phyloP scores from a whole-genome alignment of 2,797 vertebrate species.

The Lycodopsis pacificus region DNA sequence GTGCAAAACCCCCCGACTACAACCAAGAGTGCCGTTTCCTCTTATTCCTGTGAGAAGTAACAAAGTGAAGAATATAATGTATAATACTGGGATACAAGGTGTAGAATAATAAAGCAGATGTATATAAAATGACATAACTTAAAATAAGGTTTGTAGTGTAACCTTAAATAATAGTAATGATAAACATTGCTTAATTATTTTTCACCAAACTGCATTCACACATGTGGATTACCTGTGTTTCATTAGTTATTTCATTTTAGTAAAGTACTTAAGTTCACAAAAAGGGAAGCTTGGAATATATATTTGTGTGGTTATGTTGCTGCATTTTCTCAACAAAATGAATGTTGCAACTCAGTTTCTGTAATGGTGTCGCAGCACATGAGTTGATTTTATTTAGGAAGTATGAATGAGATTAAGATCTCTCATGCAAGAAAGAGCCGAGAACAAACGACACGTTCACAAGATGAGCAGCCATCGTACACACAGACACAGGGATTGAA shows the following conservation, averaged over 20 bases:
- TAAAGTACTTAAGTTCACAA: not conserved
- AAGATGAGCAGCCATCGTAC: no score
- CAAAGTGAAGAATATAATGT: not conserved
- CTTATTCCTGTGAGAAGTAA: not conserved
- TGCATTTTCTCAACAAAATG: not conserved
- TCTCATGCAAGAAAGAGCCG: not conserved
- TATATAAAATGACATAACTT: not conserved
- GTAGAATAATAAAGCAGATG: not conserved
- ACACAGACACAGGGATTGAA: no score
- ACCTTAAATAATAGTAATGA: not conserved
- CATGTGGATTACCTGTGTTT: not conserved
- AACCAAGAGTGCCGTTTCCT: not conserved
- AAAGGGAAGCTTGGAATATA: not conserved
- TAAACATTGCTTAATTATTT: not conserved
- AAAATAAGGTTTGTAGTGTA: not conserved
- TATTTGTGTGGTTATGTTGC: not conserved
- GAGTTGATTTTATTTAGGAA: conserved; percentile 18
- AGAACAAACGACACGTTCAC: not conserved
- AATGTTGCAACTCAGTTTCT: not conserved
- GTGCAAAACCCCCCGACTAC: no score
- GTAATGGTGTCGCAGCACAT: not conserved
- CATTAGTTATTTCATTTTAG: not conserved
- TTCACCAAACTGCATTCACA: not conserved
- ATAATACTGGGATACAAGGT: not conserved
- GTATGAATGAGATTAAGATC: conserved; percentile 18